phyloP scores from a whole-genome alignment of 2,113 vertebrate species.

The Sander lucioperca region DNA sequence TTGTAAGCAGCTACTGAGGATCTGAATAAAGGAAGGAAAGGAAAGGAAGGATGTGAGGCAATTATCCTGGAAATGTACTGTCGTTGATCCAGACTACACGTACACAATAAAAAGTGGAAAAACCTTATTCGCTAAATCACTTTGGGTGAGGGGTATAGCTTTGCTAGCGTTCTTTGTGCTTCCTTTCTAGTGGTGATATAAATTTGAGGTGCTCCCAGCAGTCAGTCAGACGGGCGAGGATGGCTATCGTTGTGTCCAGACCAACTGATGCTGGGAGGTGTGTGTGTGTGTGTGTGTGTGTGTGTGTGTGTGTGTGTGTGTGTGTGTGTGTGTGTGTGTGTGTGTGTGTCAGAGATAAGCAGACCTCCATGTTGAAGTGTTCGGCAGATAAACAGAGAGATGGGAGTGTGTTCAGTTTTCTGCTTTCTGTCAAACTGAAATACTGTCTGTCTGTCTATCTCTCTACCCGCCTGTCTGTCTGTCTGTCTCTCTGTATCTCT shows the following conservation, averaged over 20 bases:
- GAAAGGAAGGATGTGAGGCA: no score
- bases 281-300: background rate
- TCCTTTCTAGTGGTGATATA: no score
- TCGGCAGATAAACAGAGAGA: conserved; percentile 25
- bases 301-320: background rate
- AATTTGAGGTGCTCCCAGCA: no score
- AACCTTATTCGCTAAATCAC: no score
- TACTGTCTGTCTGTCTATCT: background rate
- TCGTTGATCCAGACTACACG: no score
- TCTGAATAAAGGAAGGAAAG: no score
- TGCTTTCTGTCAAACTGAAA: conserved; percentile 8
- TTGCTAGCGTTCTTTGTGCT: no score
- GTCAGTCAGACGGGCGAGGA: no score
- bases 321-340: background rate
- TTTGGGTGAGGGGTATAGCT: no score
- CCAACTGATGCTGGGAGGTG: background rate
- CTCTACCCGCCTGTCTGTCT: background rate
- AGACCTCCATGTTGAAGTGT: background rate
- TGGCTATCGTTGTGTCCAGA: background rate
- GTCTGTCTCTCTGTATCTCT: background rate
- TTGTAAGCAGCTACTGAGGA: no score
- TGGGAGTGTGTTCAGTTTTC: background rate
- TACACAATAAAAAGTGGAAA: no score
- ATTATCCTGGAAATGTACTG: no score
- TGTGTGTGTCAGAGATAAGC: conserved; percentile 60